A percentile compares a stretch with the other conserved stretches of the same genome.
Conservation (phyloP, 2,888 invertebrate species). For the Imbricaverruca yamaguchii region DNA sequence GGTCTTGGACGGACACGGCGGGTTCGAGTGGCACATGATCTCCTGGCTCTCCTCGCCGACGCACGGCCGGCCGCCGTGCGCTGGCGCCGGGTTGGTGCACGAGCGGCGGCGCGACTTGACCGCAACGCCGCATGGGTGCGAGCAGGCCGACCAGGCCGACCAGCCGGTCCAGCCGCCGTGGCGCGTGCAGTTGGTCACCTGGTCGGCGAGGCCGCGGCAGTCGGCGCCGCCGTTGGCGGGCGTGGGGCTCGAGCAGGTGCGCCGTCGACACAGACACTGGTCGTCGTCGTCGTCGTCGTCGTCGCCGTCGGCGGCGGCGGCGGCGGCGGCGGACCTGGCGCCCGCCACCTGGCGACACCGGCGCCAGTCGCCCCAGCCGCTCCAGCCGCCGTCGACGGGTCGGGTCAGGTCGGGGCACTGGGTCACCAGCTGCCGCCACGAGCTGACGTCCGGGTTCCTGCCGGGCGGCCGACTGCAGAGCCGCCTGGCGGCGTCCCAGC, state of each 20-base stretch:
- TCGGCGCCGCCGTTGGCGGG: conserved; percentile 64
- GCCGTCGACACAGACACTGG: conserved; percentile 66
- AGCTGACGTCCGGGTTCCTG: conserved; percentile 53
- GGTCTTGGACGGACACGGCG: conserved; percentile 35
- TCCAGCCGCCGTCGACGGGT: conserved; percentile 74
- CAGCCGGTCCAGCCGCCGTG: conserved; percentile 90
- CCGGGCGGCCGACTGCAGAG: conserved; percentile 63
- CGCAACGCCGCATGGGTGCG: conserved; percentile 63
- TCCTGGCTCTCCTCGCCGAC: conserved; percentile 72
- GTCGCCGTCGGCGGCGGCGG: conserved; percentile 46
- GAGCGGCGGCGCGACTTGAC: conserved; percentile 70
- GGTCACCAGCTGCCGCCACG: conserved; percentile 65
- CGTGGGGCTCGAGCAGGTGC: conserved; percentile 73
- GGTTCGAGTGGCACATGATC: conserved; percentile 57
- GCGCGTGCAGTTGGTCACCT: conserved; percentile 76
- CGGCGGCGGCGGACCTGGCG: conserved; percentile 42
- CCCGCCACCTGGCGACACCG: conserved; percentile 58
- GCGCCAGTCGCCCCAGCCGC: conserved; percentile 76
- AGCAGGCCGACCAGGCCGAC: conserved; percentile 87
- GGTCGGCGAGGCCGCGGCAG: conserved; percentile 54
- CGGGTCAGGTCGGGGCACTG: conserved; percentile 52
- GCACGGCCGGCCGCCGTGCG: conserved; percentile 75
- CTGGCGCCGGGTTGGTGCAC: conserved; percentile 80
- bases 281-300: too few relatives aligned
- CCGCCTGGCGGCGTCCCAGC: conserved; percentile 74